Base-by-base conservation (phyloP, 2,888 invertebrate species). In the Temnothorax rugatulus region DNA sequence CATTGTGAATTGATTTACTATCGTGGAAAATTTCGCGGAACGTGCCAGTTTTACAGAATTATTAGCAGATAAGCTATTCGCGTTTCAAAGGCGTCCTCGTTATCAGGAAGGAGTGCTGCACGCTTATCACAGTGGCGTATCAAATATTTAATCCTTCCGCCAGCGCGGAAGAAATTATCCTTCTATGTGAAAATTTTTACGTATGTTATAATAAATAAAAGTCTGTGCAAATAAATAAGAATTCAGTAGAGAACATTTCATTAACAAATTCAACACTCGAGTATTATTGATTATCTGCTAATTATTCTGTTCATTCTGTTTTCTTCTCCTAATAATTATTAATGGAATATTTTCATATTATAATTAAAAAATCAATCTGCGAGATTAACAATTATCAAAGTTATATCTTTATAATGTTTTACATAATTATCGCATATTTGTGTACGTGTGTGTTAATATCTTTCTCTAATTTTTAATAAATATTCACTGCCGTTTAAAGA, bases 121-220 rank as follows among this genome's bases (percentile, higher is more conserved):
- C 2, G 34, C 61, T 74, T 75, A 75, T 74, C 21, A 34, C 34
- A 21, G n/a, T 57, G 41, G 41, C 29, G 25, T 61, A 75, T 75
- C n/a, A 1, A 75, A 34, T 34, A 9, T 63, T 75, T 8, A 61
- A 61, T 61, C 34, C 5, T 29, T 47, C 3, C 29, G 25, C 38
- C 18, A 54, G 21, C 25, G 21, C 4, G 3, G 7, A 44, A n/a
- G 4, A 41, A 29, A 18, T 74, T 18, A 54, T 54, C 29, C 18
- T 41, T 25, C 3, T 44, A 29, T 29, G 0, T 29, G 4, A 4
- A n/a, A 74, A 44, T 29, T 29, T 59, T 74, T 61, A 29, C 2
- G 61, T 59, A 29, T 54, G 9, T 59, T n/a, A 59, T 18, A 44
- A 69, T 52, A 52, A 15, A n/a, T 52, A 52, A 52, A 71, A 21